phyloP scores from a whole-genome alignment of 1,140 invertebrate species.

The Mactra quadrangularis region DNA sequence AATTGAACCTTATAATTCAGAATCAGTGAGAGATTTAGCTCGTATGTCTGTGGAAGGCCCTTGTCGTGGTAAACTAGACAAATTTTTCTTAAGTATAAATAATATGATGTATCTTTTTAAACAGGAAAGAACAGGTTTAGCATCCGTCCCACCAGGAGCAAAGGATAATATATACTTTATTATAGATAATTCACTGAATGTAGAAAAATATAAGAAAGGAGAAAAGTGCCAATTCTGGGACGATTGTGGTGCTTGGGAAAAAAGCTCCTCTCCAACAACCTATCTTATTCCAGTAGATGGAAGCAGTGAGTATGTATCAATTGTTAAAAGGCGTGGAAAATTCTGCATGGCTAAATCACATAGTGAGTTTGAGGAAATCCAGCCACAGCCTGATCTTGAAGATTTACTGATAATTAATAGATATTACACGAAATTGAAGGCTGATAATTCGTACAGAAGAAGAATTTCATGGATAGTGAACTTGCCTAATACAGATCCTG shows the following conservation, averaged over 20 bases:
- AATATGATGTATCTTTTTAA: no score
- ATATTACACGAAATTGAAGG: not conserved
- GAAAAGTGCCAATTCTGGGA: constrained; percentile 5
- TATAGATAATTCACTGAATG: not conserved
- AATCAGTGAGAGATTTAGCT: no score
- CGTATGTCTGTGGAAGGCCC: no score
- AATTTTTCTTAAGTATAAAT: no score
- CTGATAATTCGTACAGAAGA: not conserved
- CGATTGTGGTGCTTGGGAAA: constrained; percentile 17
- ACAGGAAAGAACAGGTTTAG: no score
- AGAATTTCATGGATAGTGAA: constrained; percentile 3
- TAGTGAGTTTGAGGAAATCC: not conserved
- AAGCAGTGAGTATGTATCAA: not conserved
- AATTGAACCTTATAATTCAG: no score
- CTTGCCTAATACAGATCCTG: not conserved
- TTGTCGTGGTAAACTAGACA: no score
- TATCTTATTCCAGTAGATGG: not conserved
- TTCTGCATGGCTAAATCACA: not conserved
- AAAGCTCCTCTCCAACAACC: not conserved
- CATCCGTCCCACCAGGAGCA: not conserved
- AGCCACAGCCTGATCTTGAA: not conserved
- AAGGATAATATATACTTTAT: constrained; percentile 25
- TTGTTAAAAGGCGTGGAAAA: not conserved
- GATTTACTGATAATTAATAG: not conserved
- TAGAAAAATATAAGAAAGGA: not conserved